A percentile compares a stretch with the other conserved stretches of the same genome.
These are phyloP conservation scores for Alauda arvensis DNA, from an alignment of 2,797 vertebrate genomes.

Conservation along the genomic window DNA sequence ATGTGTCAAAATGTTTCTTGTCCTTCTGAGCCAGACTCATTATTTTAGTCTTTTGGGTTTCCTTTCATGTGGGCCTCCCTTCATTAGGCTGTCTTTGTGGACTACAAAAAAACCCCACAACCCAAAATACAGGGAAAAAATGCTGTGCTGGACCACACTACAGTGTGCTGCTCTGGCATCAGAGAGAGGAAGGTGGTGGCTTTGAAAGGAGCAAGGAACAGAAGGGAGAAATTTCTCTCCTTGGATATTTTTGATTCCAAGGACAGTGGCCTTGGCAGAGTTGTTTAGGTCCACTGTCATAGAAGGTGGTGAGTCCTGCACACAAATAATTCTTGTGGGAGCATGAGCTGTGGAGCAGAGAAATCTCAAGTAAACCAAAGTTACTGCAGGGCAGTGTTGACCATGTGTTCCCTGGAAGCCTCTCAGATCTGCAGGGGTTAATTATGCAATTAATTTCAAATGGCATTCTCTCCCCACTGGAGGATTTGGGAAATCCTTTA, in stretches of 20 bases:
- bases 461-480: background rate
- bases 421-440: background rate
- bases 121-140: slow-evolving; percentile 16
- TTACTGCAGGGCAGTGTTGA: background rate
- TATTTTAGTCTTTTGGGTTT: slow-evolving; percentile 32
- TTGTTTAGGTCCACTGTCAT: background rate
- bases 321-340: accelerated
- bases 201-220: background rate
- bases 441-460: background rate
- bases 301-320: background rate
- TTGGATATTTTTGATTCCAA: background rate
- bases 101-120: background rate
- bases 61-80: slow-evolving; percentile 54
- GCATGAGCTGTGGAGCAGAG: background rate
- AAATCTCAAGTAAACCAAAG: background rate
- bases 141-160: background rate
- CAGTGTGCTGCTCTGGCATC: background rate
- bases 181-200: background rate
- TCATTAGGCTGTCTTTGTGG: slow-evolving; percentile 38
- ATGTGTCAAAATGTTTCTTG: slow-evolving; percentile 21
- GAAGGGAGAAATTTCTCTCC: background rate
- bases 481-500: background rate
- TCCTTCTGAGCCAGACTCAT: slow-evolving; percentile 29
- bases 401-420: background rate
- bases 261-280: background rate